Evolutionary conservation across 2,797 vertebrate genomes (phyloP).

Genomic region (Micromesistius poutassou): DNA sequence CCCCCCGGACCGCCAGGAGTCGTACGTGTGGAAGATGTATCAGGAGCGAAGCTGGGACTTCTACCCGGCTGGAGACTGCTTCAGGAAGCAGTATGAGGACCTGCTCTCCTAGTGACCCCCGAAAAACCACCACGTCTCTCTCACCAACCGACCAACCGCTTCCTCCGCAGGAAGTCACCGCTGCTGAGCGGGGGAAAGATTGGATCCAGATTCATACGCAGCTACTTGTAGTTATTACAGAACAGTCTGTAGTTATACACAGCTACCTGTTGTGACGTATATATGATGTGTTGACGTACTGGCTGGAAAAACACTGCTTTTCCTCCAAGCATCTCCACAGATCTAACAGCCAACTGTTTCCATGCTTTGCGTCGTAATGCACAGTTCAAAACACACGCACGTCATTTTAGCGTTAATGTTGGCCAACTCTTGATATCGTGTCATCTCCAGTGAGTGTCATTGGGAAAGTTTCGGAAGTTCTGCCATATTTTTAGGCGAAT

Average conservation of each 20-base stretch:
- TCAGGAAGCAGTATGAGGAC: slow-evolving; percentile 94
- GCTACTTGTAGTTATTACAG: no score
- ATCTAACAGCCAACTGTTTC: background rate
- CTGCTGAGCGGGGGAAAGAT: no score
- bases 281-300: background rate
- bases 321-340: background rate
- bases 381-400: no score
- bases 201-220: no score
- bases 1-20: slow-evolving; percentile 78
- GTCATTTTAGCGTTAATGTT: background rate
- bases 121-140: no score
- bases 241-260: no score
- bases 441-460: background rate
- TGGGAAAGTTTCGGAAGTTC: no score
- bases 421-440: background rate
- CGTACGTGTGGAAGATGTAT: slow-evolving; percentile 97
- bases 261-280: no score
- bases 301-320: no score
- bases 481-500: background rate
- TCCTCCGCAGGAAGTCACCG: background rate
- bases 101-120: slow-evolving; percentile 74
- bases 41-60: slow-evolving; percentile 94
- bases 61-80: slow-evolving; percentile 92
- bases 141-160: background rate
- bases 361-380: background rate